A percentile compares a stretch with the other conserved stretches of the same genome.
These are phyloP conservation scores for Ahaetulla prasina DNA, from an alignment of 2,113 vertebrate species.

Conservation along the genomic window DNA sequence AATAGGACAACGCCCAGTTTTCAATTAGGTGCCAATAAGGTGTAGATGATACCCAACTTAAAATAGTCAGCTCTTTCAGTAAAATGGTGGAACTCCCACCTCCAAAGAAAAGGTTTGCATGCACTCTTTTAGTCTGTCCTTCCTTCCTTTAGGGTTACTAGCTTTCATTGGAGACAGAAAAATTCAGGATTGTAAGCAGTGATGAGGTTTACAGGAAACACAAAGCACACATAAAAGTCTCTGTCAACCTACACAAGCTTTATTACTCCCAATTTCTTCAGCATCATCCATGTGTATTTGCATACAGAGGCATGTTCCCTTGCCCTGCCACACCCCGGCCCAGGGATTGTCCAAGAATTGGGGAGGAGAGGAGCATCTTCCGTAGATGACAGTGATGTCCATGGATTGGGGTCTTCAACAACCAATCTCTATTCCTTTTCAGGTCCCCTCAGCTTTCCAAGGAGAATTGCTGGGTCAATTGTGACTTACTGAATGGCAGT, in stretches of 20 bases:
- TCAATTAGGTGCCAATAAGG: no score
- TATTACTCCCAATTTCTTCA: background rate
- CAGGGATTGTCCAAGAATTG: background rate
- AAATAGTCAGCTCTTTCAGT: background rate
- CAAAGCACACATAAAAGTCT: background rate
- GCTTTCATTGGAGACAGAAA: background rate
- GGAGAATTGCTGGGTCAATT: background rate
- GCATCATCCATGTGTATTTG: background rate
- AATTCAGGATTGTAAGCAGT: background rate
- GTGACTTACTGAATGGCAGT: background rate
- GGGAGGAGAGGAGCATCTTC: background rate
- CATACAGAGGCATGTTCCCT: background rate
- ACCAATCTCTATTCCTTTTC: no score
- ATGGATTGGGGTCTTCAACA: background rate
- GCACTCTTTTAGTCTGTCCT: background rate
- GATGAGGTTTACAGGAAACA: background rate
- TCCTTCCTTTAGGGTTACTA: background rate
- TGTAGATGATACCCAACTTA: no score
- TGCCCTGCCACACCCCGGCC: background rate
- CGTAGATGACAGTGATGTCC: background rate
- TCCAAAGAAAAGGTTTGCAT: background rate
- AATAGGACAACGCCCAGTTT: no score
- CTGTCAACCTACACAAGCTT: background rate
- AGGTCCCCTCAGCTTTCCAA: background rate
- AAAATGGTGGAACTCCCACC: no score